Percentiles rank a stretch among this genome's conserved stretches.
phyloP scores from a whole-genome alignment of 2,888 invertebrate species.

The Perithous albicinctus region DNA sequence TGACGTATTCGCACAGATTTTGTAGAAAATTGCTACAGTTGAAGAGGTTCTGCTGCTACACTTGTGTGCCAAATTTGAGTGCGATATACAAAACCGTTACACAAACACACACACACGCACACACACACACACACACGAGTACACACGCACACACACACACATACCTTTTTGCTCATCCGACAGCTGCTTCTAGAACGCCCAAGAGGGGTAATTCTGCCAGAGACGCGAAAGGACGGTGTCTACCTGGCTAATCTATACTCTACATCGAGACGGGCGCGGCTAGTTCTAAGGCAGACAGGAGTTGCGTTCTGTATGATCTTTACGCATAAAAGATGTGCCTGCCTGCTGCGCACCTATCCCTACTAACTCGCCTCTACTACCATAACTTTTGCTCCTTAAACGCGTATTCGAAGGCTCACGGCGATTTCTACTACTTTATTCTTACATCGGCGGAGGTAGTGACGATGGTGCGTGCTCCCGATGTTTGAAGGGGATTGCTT shows the following conservation, averaged over 20 bases:
- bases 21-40: too few species aligned
- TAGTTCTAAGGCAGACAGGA: constrained; percentile 21
- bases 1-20: too few species aligned
- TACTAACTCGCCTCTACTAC: constrained; percentile 12
- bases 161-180: constrained; percentile 29
- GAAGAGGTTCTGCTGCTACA: too few species aligned
- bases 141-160: too few species aligned
- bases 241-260: constrained; percentile 33
- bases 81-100: too few species aligned
- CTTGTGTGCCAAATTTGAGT: too few species aligned
- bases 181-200: constrained; percentile 11
- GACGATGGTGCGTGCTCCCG: constrained; percentile 32
- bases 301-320: constrained; percentile 1
- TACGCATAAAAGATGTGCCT: constrained; percentile 20
- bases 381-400: constrained; percentile 43
- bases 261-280: constrained; percentile 12
- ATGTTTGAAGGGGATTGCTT: constrained; percentile 57
- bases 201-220: constrained; percentile 47
- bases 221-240: constrained; percentile 63
- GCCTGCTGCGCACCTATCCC: background rate
- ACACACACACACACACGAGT: too few species aligned
- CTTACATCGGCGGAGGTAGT: background rate
- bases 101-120: too few species aligned
- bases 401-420: constrained; percentile 20
- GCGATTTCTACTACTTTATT: constrained; percentile 46